Conservation (phyloP, 2,888 invertebrate genomes). For the Eurois occulta region DNA sequence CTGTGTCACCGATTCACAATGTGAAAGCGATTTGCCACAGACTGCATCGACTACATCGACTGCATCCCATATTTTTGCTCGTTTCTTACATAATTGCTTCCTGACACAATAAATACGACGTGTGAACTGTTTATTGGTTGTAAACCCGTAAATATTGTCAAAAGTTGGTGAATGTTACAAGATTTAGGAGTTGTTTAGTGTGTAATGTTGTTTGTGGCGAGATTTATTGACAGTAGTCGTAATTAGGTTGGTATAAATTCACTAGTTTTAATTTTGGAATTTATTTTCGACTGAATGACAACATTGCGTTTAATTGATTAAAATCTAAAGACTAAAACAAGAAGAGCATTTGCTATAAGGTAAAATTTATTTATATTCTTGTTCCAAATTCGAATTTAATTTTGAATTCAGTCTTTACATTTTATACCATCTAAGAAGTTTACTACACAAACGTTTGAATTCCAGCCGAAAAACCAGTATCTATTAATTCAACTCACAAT, state of each 20-base stretch:
- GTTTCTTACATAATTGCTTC: constrained; percentile 75
- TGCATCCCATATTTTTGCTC: constrained; percentile 74
- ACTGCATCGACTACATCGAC: constrained; percentile 54
- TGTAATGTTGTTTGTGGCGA: constrained; percentile 53
- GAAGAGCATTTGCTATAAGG: neutral
- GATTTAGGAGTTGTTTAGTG: constrained; percentile 65
- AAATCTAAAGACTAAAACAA: neutral
- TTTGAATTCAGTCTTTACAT: neutral
- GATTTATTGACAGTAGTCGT: constrained; percentile 59
- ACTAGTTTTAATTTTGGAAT: constrained; percentile 37
- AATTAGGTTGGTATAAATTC: constrained; percentile 58
- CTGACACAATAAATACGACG: constrained; percentile 77
- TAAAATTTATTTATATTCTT: neutral
- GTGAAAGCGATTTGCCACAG: constrained; percentile 76
- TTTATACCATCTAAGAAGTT: neutral
- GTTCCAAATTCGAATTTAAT: neutral
- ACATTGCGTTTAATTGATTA: neutral
- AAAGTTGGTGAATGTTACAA: constrained; percentile 66
- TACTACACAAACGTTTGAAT: neutral
- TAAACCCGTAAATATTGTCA: constrained; percentile 81
- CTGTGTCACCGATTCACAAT: constrained; percentile 67
- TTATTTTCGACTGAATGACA: constrained; percentile 6
- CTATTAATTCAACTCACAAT: neutral
- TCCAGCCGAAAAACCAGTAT: neutral
- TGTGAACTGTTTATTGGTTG: constrained; percentile 81